These are phyloP conservation scores for Venturia canescens DNA, from an alignment of 1,140 invertebrate genomes.

Conservation along the genomic window DNA sequence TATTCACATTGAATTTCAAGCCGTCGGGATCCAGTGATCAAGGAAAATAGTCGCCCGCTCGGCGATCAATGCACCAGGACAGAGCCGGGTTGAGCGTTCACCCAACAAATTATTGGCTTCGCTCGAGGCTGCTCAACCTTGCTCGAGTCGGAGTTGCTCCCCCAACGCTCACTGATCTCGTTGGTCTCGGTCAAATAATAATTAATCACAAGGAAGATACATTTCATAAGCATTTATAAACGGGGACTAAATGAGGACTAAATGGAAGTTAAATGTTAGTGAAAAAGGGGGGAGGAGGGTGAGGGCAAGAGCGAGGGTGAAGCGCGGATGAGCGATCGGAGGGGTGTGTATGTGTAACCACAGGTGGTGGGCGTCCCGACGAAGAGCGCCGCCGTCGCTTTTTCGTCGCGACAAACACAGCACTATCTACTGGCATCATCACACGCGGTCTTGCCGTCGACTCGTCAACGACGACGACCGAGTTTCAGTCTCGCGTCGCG, in stretches of 20 bases:
- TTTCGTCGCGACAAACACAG: constrained; percentile 57
- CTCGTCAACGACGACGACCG: constrained; percentile 25
- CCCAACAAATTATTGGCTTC: no score
- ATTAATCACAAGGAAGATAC: background rate
- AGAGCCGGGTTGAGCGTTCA: no score
- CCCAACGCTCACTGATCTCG: no score
- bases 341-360: constrained; percentile 58
- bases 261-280: background rate
- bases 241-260: no score
- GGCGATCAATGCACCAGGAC: no score
- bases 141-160: no score
- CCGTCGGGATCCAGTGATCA: no score
- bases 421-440: constrained; percentile 54
- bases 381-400: constrained; percentile 61
- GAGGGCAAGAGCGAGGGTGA: constrained; percentile 46
- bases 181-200: background rate
- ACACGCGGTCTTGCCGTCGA: constrained; percentile 49
- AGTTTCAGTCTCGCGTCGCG: constrained; percentile 51
- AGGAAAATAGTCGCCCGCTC: no score
- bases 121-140: no score
- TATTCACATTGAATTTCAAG: no score
- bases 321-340: constrained; percentile 39
- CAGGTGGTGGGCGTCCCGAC: constrained; percentile 73
- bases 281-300: background rate
- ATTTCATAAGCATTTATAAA: no score